Conservation (phyloP, 1,140 invertebrate species). For the Rhyacophila brunnea region DNA sequence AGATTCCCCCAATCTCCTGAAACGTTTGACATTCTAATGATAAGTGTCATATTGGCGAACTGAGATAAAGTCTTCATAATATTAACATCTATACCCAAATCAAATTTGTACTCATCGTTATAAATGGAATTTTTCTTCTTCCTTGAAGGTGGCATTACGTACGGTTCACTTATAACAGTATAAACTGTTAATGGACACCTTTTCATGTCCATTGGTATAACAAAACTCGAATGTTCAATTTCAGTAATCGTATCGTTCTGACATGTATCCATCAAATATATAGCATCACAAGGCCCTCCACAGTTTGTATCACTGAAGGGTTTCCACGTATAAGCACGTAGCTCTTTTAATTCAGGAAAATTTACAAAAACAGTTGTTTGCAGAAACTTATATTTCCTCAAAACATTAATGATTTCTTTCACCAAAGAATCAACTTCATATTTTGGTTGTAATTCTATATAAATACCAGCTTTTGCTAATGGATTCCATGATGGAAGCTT, state of each 20-base stretch:
- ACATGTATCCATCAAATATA: slow-evolving; percentile 49
- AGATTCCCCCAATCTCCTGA: slow-evolving; percentile 49
- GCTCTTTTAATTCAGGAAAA: slow-evolving; percentile 39
- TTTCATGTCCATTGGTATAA: slow-evolving; percentile 45
- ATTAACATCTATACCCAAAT: slow-evolving; percentile 50
- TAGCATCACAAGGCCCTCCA: slow-evolving; percentile 44
- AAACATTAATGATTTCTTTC: slow-evolving; percentile 45
- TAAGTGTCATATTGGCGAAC: slow-evolving; percentile 49
- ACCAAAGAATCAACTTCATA: slow-evolving; percentile 40
- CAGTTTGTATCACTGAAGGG: slow-evolving; percentile 50
- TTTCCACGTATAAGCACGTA: slow-evolving; percentile 48
- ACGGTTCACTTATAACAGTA: slow-evolving; percentile 49
- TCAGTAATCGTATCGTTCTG: slow-evolving; percentile 42
- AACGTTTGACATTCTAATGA: slow-evolving; percentile 43
- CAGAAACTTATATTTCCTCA: slow-evolving; percentile 45
- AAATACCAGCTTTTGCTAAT: slow-evolving; percentile 50
- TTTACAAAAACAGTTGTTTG: slow-evolving; percentile 48
- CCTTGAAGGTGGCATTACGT: slow-evolving; percentile 46
- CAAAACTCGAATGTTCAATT: slow-evolving; percentile 40
- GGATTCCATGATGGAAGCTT: slow-evolving; percentile 54
- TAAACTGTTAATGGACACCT: slow-evolving; percentile 49
- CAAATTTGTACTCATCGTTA: slow-evolving; percentile 46
- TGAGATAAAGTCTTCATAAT: slow-evolving; percentile 49
- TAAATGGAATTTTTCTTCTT: slow-evolving; percentile 40
- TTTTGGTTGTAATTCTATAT: slow-evolving; percentile 41